phyloP scores from a whole-genome alignment of 1,140 invertebrate genomes.

The Bathynomus jamesi region DNA sequence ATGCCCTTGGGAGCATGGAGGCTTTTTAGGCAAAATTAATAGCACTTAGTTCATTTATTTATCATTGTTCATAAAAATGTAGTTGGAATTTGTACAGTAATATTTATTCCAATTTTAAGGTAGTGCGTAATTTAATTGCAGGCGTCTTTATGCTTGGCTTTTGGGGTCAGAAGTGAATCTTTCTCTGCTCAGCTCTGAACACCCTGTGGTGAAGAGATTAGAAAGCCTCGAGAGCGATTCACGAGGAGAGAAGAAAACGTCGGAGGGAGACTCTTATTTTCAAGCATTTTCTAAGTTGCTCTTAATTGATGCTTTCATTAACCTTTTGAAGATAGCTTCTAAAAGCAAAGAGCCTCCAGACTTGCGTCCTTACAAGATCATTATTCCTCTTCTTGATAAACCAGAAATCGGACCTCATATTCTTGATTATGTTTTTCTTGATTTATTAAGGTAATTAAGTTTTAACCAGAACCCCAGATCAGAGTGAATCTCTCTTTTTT shows the following conservation, averaged over 20 bases:
- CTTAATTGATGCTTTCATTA: constrained; percentile 47
- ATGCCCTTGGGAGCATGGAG: too few species aligned
- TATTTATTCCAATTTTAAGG: too few species aligned
- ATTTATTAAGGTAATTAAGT: constrained; percentile 78
- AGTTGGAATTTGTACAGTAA: too few species aligned
- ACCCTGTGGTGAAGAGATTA: constrained; percentile 45
- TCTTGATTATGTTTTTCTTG: constrained; percentile 73
- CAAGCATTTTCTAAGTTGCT: constrained; percentile 60
- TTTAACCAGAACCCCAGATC: too few species aligned
- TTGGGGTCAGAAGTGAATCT: constrained; percentile 58
- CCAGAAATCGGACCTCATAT: constrained; percentile 78
- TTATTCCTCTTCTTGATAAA: constrained; percentile 81
- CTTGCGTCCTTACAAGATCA: constrained; percentile 71
- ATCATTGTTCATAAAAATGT: too few species aligned
- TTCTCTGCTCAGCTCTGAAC: constrained; percentile 49
- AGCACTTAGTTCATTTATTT: too few species aligned
- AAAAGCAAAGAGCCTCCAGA: constrained; percentile 48
- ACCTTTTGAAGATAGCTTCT: constrained; percentile 41
- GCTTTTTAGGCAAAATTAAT: too few species aligned
- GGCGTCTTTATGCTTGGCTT: constrained; percentile 74
- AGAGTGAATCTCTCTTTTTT: too few species aligned
- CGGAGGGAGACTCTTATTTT: constrained; percentile 65
- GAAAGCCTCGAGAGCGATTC: too few species aligned
- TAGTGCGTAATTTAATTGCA: too few species aligned
- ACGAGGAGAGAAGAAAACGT: too few species aligned